These are phyloP conservation scores for Meriones unguiculatus DNA, from an alignment of 2,113 vertebrate genomes.

Conservation along the genomic window DNA sequence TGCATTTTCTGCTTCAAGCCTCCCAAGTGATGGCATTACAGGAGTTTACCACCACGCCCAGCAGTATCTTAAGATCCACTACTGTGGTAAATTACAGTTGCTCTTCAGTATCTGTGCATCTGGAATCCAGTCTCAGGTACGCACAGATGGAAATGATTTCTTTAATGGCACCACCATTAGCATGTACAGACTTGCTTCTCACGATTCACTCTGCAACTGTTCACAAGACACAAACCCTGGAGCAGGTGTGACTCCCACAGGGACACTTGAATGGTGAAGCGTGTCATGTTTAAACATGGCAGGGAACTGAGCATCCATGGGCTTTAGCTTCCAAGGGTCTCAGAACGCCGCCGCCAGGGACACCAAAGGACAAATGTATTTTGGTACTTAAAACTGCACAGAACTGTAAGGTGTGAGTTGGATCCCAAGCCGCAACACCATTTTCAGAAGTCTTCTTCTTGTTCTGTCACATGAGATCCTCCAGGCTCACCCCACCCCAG, in stretches of 20 bases:
- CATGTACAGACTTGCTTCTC: background rate
- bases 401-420: background rate
- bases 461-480: background rate
- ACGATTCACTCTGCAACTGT: background rate
- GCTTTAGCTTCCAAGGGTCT: background rate
- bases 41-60: background rate
- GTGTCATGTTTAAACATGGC: too few species aligned
- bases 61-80: background rate
- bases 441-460: background rate
- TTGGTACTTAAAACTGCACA: background rate
- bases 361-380: background rate
- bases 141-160: background rate
- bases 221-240: background rate
- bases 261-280: background rate
- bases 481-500: background rate
- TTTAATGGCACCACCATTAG: background rate
- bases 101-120: background rate
- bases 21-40: background rate
- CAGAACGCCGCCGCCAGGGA: background rate
- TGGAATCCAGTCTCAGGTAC: background rate
- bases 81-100: background rate
- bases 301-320: background rate
- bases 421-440: background rate
- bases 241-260: background rate
- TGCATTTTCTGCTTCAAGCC: background rate